Evolutionary conservation across 1,140 invertebrate species (phyloP).

Genomic region (Caerostris extrusa): DNA sequence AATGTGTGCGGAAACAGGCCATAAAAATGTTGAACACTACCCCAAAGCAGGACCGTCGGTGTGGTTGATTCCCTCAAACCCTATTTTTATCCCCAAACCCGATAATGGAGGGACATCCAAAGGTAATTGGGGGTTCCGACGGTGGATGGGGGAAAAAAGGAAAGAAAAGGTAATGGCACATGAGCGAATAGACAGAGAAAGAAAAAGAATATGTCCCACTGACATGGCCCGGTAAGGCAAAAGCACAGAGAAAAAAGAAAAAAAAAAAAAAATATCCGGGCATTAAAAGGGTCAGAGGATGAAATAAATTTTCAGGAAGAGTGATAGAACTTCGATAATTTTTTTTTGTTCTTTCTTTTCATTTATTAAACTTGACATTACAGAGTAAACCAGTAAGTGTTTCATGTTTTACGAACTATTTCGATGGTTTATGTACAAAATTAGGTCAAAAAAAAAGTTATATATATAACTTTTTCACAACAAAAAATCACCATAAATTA

Average conservation of each 20-base stretch:
- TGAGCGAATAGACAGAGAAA: not conserved
- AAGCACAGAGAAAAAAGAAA: not conserved
- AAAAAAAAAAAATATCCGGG: not conserved
- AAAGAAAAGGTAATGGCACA: not conserved
- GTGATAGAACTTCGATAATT: conserved; percentile 11
- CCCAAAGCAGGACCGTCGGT: not conserved
- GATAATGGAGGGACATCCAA: conserved; percentile 23
- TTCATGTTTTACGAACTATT: too few species aligned
- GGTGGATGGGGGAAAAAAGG: not conserved
- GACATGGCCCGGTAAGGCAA: not conserved
- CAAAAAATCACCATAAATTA: too few species aligned
- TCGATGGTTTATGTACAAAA: too few species aligned
- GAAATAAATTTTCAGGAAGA: conserved; percentile 52
- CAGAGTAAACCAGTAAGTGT: too few species aligned
- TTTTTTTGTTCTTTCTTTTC: not conserved
- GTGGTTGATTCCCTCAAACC: conserved; percentile 11
- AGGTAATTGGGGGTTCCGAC: conserved; percentile 2
- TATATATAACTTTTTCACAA: too few species aligned
- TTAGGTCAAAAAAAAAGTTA: too few species aligned
- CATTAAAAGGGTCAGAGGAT: conserved; percentile 46
- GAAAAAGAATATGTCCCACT: conserved; percentile 4
- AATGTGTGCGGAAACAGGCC: not conserved
- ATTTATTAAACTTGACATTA: not conserved
- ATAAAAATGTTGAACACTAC: not conserved
- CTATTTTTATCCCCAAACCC: conserved; percentile 27